Base-by-base conservation (phyloP, 2,797 vertebrate genomes). In the Phaenicophaeus curvirostris region DNA sequence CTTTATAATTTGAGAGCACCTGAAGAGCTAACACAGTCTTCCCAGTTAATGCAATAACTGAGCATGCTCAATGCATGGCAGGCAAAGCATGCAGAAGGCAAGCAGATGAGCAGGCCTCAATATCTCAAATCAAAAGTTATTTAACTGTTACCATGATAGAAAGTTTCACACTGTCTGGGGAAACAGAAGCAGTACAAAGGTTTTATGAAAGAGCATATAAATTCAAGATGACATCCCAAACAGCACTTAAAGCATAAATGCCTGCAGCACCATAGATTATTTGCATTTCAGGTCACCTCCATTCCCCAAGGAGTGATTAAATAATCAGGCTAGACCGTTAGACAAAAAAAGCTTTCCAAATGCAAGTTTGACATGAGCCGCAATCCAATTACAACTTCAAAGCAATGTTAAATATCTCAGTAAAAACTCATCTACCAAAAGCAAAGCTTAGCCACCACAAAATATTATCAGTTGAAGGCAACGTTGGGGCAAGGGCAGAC, bases 171-270 rank as follows among this genome's bases (percentile, higher is more conserved):
- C 19, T 62, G n/a, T 68, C 73, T 82, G 33, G 30, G 46, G 42
- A 81, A 84, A 93, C 51, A 93, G 58, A 90, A 88, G 61, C n/a
- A 72, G 42, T 55, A 85, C 39, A 93, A 86, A 94, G 17, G 28
- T 91, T 90, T 85, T 76, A 69, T 25, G 10, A 85, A 79, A 90
- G 11, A 73, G 31, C 15, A 63, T 4, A 55, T 19, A 75, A 65
- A 72, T 68, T 71, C 62, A 65, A 69, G 28, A 88, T 5, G 4
- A 78, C n/a, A 86, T 44, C 31, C 48, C 48, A 81, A 86, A 79
- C 11, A 75, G 39, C 41, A 83, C 15, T 65, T 50, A 23, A 51
- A 85, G 41, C 24, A 37, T 31, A 55, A 72, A 88, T 41, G 53
- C 30, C 57, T 19, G 8, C 37, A 83, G 44, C 55, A 85, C 19